Percentiles rank a stretch among this genome's conserved stretches.
phyloP scores from a whole-genome alignment of 2,113 vertebrate genomes.

The Scartelaos histophorus region DNA sequence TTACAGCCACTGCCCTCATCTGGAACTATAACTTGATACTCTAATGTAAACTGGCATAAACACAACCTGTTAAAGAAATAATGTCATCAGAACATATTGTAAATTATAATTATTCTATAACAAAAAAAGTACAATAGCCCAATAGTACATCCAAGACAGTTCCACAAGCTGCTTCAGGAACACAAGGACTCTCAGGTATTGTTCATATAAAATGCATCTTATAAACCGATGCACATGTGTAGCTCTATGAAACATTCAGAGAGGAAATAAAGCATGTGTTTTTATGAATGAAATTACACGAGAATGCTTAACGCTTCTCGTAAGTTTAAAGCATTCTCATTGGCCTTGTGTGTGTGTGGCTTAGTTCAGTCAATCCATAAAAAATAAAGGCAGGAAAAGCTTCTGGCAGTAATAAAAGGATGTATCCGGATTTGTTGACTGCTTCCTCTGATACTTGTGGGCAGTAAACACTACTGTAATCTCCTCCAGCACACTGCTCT shows the following conservation, averaged over 20 bases:
- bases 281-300: neutral
- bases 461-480: neutral
- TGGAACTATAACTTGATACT: neutral
- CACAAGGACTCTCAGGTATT: neutral
- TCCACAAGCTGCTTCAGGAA: neutral
- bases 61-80: neutral
- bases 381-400: conserved; percentile 24
- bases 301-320: no score
- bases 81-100: neutral
- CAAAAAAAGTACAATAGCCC: neutral
- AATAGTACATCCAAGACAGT: neutral
- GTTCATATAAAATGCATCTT: neutral
- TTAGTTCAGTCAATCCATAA: conserved; percentile 23
- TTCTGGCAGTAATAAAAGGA: conserved; percentile 3
- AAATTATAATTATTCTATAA: neutral
- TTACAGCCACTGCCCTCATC: neutral
- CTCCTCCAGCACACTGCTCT: neutral
- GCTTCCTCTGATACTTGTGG: neutral
- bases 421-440: neutral
- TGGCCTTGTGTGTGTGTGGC: conserved; percentile 39
- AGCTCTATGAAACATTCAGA: conserved; percentile 1
- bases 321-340: conserved; percentile 30
- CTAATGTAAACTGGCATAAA: neutral
- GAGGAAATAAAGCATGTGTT: neutral
- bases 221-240: neutral